These are phyloP conservation scores for Nomada ruficornis DNA, from an alignment of 2,888 invertebrate species.

Conservation along the genomic window DNA sequence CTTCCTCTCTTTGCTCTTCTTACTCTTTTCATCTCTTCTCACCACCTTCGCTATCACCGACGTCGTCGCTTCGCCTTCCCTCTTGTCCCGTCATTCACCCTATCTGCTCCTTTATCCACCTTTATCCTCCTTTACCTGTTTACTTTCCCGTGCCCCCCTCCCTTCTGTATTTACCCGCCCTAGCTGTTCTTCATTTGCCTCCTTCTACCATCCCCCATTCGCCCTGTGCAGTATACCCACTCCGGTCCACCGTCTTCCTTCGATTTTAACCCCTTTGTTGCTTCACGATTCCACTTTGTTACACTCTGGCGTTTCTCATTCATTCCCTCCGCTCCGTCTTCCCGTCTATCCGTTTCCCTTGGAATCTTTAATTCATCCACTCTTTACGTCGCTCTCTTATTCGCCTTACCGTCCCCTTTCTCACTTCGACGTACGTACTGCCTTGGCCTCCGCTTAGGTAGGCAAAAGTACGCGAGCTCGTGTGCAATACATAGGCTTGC, in stretches of 20 bases:
- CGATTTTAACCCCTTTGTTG: neutral
- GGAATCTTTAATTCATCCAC: constrained; percentile 28
- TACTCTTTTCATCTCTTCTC: constrained; percentile 18
- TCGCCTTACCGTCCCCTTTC: neutral
- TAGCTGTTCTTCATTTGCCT: constrained; percentile 24
- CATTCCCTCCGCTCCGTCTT: neutral
- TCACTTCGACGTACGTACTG: neutral
- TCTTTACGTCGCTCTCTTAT: neutral
- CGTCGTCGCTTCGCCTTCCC: neutral
- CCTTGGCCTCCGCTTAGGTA: neutral
- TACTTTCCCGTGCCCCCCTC: constrained; percentile 24
- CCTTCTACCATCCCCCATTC: neutral
- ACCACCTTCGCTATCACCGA: constrained; percentile 6
- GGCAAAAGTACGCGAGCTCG: neutral
- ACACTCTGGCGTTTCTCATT: neutral
- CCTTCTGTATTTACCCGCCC: constrained; percentile 35
- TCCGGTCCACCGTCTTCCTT: neutral
- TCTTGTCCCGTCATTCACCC: constrained; percentile 28
- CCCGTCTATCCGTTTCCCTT: constrained; percentile 13
- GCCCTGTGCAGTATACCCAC: neutral
- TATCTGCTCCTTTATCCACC: constrained; percentile 39
- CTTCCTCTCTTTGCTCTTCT: constrained; percentile 10
- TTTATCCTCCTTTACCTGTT: constrained; percentile 37
- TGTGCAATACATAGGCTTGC: neutral
- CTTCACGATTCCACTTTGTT: too few relatives aligned